Conservation (phyloP, 92 coral and sea anemone genomes). For the Porites divaricata region DNA sequence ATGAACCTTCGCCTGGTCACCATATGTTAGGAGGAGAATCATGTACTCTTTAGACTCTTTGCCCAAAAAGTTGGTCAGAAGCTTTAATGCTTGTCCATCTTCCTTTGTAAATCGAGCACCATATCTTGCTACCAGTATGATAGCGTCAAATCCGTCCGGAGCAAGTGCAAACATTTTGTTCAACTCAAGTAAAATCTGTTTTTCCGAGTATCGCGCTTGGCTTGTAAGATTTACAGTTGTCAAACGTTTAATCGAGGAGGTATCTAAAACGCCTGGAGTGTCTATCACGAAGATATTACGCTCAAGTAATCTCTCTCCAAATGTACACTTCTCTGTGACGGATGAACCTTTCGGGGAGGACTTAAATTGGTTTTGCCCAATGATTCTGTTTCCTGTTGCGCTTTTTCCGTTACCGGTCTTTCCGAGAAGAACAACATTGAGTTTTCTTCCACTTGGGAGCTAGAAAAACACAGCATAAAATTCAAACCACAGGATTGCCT, state of each 20-base stretch:
- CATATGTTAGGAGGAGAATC: slow-evolving; percentile 22
- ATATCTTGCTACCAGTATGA: background rate
- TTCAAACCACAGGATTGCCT: too few species aligned
- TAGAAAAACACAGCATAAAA: background rate
- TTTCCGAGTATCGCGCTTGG: background rate
- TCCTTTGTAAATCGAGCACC: slow-evolving; percentile 15
- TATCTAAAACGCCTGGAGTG: slow-evolving; percentile 24
- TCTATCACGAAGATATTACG: slow-evolving; percentile 3
- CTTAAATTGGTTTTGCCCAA: background rate
- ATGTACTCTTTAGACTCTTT: background rate
- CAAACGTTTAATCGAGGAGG: background rate
- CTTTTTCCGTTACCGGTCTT: slow-evolving; percentile 44
- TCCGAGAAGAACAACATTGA: slow-evolving; percentile 18
- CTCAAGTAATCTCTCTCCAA: background rate
- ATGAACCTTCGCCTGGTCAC: background rate
- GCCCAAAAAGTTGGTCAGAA: slow-evolving; percentile 1
- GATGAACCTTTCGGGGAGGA: background rate
- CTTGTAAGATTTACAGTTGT: background rate
- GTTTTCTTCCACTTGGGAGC: slow-evolving; percentile 1
- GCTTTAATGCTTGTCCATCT: slow-evolving; percentile 17
- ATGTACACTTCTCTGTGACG: background rate
- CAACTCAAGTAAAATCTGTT: background rate
- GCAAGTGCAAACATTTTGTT: slow-evolving; percentile 1
- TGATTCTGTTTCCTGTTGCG: slow-evolving; percentile 25
- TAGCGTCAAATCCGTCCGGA: slow-evolving; percentile 29